Percentiles rank a stretch among this genome's conserved stretches.
Evolutionary conservation across 2,888 invertebrate genomes (phyloP).

Genomic region (Ormia ochracea): DNA sequence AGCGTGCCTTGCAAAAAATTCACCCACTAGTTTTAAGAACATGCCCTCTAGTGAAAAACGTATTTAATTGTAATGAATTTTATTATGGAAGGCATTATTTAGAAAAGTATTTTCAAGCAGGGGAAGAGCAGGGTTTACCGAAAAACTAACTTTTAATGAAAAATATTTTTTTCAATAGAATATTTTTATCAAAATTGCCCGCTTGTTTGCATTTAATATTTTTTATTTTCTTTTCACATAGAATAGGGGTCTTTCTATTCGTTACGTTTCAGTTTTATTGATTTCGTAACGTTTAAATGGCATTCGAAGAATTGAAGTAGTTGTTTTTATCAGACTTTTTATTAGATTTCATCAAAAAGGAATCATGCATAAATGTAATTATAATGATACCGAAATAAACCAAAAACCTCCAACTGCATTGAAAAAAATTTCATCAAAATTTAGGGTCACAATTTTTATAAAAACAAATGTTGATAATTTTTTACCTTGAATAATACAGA

Average conservation of each 20-base stretch:
- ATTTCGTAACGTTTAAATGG: background rate
- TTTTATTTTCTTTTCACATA: too few relatives aligned
- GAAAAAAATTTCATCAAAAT: conserved; percentile 29
- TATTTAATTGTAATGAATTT: too few relatives aligned
- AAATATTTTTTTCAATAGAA: too few relatives aligned
- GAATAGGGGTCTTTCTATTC: background rate
- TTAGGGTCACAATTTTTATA: conserved; percentile 6
- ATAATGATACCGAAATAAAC: background rate
- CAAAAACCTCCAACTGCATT: conserved; percentile 12
- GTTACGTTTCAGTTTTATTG: background rate
- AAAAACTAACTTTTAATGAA: too few relatives aligned
- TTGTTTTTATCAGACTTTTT: background rate
- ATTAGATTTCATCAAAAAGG: conserved; percentile 4
- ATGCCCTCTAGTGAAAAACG: too few relatives aligned
- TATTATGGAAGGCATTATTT: too few relatives aligned
- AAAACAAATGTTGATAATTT: background rate
- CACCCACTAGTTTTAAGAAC: too few relatives aligned
- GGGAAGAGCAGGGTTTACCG: too few relatives aligned
- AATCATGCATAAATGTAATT: conserved; percentile 42
- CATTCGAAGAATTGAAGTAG: background rate
- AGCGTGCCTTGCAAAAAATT: too few relatives aligned
- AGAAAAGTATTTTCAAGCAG: too few relatives aligned
- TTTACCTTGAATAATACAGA: conserved; percentile 35
- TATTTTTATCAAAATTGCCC: too few relatives aligned
- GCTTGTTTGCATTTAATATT: too few relatives aligned